Evolutionary conservation across 2,113 vertebrate species (phyloP).

Genomic region (Cynocephalus volans): DNA sequence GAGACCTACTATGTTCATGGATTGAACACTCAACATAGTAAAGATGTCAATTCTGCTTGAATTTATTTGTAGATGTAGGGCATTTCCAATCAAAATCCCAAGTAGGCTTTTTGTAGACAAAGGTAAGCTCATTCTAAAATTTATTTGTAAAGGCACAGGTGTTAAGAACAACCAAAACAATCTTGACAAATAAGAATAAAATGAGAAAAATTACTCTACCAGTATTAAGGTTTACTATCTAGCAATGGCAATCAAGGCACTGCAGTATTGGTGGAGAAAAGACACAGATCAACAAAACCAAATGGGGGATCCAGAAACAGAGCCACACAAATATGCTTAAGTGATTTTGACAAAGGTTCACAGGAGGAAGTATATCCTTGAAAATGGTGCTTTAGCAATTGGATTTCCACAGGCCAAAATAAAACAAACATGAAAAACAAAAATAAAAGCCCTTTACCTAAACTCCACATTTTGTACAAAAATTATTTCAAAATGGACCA

Average conservation of each 20-base stretch:
- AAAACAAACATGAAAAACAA: background rate
- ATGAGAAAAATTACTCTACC: background rate
- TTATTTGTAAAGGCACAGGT: background rate
- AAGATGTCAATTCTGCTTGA: background rate
- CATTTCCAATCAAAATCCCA: background rate
- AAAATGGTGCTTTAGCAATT: background rate
- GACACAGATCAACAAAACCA: background rate
- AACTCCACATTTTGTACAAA: background rate
- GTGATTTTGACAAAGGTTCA: background rate
- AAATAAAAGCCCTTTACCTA: too few species aligned
- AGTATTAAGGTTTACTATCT: background rate
- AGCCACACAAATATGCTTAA: background rate
- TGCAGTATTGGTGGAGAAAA: background rate
- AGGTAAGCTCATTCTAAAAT: background rate
- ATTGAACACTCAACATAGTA: background rate
- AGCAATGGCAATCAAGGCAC: background rate
- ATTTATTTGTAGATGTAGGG: background rate
- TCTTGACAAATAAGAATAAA: background rate
- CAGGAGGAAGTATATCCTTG: background rate
- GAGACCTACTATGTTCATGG: background rate
- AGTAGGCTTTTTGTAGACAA: background rate
- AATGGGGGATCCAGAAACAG: background rate
- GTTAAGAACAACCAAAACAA: background rate
- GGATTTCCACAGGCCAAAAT: background rate
- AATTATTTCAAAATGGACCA: background rate